A percentile compares a stretch with the other conserved stretches of the same genome.
Evolutionary conservation across 1,140 invertebrate genomes (phyloP).

Genomic region (Glomeris maerens): DNA sequence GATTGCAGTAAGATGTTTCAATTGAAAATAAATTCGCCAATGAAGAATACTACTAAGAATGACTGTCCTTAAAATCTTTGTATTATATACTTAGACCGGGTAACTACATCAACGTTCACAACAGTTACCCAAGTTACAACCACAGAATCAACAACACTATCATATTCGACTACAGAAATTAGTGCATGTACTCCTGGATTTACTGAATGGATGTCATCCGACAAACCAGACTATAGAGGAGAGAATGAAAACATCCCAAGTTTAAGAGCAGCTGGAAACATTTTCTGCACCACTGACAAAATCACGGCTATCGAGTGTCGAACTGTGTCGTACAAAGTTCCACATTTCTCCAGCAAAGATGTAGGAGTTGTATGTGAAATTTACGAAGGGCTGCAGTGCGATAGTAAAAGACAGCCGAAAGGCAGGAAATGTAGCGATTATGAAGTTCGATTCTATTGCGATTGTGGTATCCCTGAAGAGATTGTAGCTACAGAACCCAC

Average conservation of each 20-base stretch:
- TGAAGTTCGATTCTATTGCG: slow-evolving; percentile 32
- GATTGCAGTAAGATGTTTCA: slow-evolving; percentile 15
- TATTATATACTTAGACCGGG: slow-evolving; percentile 13
- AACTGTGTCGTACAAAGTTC: slow-evolving; percentile 11
- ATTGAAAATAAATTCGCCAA: too few relatives aligned
- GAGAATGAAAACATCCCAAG: slow-evolving; percentile 14
- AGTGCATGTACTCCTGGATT: slow-evolving; percentile 21
- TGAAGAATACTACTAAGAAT: too few relatives aligned
- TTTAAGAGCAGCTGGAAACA: slow-evolving; percentile 6
- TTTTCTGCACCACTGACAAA: slow-evolving; percentile 25
- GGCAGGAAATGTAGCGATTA: slow-evolving; percentile 28
- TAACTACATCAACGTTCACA: too few relatives aligned
- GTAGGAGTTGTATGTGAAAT: slow-evolving; percentile 23
- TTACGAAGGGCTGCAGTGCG: slow-evolving; percentile 22
- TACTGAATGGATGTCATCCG: slow-evolving; percentile 26
- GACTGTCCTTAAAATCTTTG: too few relatives aligned
- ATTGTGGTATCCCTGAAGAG: slow-evolving; percentile 38
- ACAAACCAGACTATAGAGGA: slow-evolving; percentile 19
- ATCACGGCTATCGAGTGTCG: slow-evolving; percentile 27
- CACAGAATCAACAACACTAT: too few relatives aligned
- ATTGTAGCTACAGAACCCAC: slow-evolving; percentile 51
- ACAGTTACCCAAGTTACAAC: too few relatives aligned
- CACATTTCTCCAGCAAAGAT: slow-evolving; percentile 17
- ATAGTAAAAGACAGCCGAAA: slow-evolving; percentile 20
- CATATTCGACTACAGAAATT: too few relatives aligned